Conservation (phyloP, 2,888 invertebrate genomes). For the Cephus spinipes region DNA sequence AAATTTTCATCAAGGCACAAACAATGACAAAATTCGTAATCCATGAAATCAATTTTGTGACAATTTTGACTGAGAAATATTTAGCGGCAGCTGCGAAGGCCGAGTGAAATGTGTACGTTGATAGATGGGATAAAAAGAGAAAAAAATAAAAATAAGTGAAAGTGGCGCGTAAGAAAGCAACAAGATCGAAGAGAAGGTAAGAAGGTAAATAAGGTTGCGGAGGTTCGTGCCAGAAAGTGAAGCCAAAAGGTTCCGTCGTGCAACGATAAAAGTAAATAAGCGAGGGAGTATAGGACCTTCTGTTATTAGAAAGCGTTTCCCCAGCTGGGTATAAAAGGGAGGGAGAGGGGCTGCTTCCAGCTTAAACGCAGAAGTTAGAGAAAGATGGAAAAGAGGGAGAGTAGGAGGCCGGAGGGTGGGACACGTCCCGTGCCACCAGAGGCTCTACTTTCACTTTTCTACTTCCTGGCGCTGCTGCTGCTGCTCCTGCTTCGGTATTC, state of each 20-base stretch:
- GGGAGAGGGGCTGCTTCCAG: slow-evolving; percentile 5
- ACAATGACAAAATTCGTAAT: not conserved
- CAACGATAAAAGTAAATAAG: slow-evolving; percentile 49
- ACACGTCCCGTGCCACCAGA: not conserved
- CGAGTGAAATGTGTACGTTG: not conserved
- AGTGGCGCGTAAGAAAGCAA: not conserved
- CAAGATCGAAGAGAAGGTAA: slow-evolving; percentile 21
- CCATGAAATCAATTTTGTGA: not conserved
- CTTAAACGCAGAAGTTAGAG: not conserved
- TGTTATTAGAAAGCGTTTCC: slow-evolving; percentile 42
- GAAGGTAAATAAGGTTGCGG: not conserved
- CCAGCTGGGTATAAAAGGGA: not conserved
- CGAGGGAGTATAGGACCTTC: slow-evolving; percentile 26
- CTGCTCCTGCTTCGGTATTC: not conserved
- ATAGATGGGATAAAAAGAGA: slow-evolving; percentile 25
- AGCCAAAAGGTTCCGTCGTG: not conserved
- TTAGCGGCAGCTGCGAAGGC: not conserved
- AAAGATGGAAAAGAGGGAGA: not conserved
- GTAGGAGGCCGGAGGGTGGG: no score
- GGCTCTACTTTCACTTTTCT: slow-evolving; percentile 32
- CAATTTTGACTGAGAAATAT: not conserved
- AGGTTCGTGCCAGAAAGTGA: not conserved
- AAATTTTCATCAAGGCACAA: not conserved
- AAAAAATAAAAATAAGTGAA: slow-evolving; percentile 37
- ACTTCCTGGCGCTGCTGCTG: not conserved